Percentiles rank a stretch among this genome's conserved stretches.
Conservation (phyloP, 2,113 vertebrate species). For the Gulo gulo region DNA sequence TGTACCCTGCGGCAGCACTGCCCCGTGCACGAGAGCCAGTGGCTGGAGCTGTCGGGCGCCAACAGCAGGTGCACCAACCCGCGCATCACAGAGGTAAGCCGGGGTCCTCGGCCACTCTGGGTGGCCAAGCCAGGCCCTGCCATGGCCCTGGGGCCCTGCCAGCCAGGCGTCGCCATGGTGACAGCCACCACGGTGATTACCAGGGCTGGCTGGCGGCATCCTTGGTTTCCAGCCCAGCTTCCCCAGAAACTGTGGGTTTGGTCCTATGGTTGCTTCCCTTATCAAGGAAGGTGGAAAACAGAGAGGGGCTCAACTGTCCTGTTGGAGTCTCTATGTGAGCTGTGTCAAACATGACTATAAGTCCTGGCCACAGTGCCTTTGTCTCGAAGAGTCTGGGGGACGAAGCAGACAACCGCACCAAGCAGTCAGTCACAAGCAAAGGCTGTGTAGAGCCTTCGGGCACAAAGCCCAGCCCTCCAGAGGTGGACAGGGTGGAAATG, state of each 20-base stretch:
- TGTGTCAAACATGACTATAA: background rate
- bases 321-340: fast-evolving
- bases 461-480: background rate
- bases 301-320: background rate
- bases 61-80: slow-evolving; percentile 98
- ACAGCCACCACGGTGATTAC: fast-evolving
- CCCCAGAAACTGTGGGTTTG: background rate
- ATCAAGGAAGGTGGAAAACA: background rate
- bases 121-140: slow-evolving; percentile 72
- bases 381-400: background rate
- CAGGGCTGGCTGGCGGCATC: fast-evolving
- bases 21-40: slow-evolving; percentile 90
- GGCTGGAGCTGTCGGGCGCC: slow-evolving; percentile 92
- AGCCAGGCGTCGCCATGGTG: fast-evolving
- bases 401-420: background rate
- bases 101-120: fast-evolving
- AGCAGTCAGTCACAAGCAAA: background rate
- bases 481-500: fast-evolving
- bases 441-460: fast-evolving
- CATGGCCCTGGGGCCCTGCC: slow-evolving; percentile 87
- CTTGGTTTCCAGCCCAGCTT: background rate
- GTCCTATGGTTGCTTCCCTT: background rate
- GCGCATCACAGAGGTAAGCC: slow-evolving; percentile 94
- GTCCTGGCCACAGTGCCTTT: background rate
- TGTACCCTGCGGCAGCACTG: slow-evolving; percentile 97